Percentiles rank a stretch among this genome's conserved stretches.
Conservation (phyloP, 1,140 invertebrate genomes). For the Diploscapter pachys region DNA sequence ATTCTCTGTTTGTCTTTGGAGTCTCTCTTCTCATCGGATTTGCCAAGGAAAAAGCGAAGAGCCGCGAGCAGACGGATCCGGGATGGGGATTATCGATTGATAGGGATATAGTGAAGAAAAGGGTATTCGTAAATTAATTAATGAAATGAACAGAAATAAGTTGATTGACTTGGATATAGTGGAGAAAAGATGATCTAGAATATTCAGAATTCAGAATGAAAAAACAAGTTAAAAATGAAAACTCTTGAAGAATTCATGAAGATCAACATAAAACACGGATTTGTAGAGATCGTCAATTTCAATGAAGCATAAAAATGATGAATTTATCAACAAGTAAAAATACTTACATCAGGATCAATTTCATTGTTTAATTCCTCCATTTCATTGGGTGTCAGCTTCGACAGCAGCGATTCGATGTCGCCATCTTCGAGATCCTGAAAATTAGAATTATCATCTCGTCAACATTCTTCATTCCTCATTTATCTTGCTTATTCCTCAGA, state of each 20-base stretch:
- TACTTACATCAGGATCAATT: constrained; percentile 95
- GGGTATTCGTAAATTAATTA: too few species aligned
- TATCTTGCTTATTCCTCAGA: too few species aligned
- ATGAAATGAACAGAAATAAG: too few species aligned
- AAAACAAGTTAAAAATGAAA: background rate
- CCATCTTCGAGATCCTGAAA: constrained; percentile 61
- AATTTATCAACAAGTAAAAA: constrained; percentile 20
- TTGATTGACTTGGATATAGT: background rate
- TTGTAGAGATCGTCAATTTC: background rate
- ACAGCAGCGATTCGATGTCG: constrained; percentile 90
- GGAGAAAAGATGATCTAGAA: constrained; percentile 1
- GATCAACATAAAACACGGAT: background rate
- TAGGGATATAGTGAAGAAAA: too few species aligned
- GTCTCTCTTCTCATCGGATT: too few species aligned
- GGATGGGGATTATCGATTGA: too few species aligned
- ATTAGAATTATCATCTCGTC: background rate
- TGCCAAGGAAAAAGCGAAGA: too few species aligned
- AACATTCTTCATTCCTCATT: too few species aligned
- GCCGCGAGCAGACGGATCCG: too few species aligned
- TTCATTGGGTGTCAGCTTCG: constrained; percentile 88
- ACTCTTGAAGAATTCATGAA: background rate
- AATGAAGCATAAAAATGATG: constrained; percentile 18
- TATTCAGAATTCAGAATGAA: constrained; percentile 8
- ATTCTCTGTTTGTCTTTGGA: too few species aligned
- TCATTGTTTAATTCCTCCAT: constrained; percentile 94